Evolutionary conservation across 2,888 invertebrate species (phyloP), one percentile per base, ranked within the genome.

Genomic region (Torymus auratus): DNA sequence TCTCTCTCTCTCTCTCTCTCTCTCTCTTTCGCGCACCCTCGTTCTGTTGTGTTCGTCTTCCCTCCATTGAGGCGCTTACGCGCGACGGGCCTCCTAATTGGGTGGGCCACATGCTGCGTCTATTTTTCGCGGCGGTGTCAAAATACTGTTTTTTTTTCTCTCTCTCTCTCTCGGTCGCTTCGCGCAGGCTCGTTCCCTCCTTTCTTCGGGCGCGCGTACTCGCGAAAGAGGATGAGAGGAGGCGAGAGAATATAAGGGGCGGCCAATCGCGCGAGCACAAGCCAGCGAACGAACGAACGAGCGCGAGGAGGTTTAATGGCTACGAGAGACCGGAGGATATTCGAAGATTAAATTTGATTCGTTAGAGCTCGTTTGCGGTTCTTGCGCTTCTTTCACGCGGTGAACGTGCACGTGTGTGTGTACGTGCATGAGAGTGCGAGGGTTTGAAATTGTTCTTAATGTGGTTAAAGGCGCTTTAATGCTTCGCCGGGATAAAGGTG

Each of bases 41-140:
- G 52, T 14, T 23, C 83, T 73, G 82, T 83, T 86, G 78, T 81
- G 83, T 84, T 83, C 70, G 73, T 68, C 84, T 85, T 87, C 88
- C 85, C 88, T 86, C 87, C 86, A 86, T 86, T 83, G 83, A 84
- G 28, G 7, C 28, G 28, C 3, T 28, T 28, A 28, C 28, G 28
- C 28, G 28, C 86, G 88, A 87, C 86, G 86, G 80, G 73, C 76
- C 61, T 55, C 88, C 89, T 90, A 90, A 90, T 90, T 90, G 90
- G 90, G 88, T 88, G 85, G 88, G 86, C 90, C 90, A 88, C 90
- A 88, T 87, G 89, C 85, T 88, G 90, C 86, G 82, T 86, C 88
- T 84, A 88, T 90, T 90, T 89, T 89, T 85, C 28, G 28, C 86
- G 75, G 75, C 87, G 90, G 90, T 90, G 90, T 91, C 90, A 91